phyloP scores from a whole-genome alignment of 2,113 vertebrate species.

The Hirundichthys speculiger region DNA sequence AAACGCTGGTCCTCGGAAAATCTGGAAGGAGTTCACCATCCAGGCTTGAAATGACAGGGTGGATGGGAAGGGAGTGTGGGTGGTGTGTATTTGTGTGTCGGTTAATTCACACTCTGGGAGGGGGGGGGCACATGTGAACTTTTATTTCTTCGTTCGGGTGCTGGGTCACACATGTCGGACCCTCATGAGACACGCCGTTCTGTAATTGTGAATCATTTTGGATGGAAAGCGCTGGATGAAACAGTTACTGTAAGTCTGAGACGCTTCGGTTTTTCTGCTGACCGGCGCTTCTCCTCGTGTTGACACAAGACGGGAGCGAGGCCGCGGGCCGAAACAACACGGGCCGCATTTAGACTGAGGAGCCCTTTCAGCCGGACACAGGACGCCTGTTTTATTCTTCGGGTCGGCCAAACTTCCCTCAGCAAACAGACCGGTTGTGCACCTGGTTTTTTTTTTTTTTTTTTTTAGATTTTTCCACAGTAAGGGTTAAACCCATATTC shows the following conservation, averaged over 20 bases:
- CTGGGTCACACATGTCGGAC: constrained; percentile 41
- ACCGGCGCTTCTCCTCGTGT: constrained; percentile 29
- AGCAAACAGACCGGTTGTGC: constrained; percentile 4
- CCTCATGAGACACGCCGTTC: constrained; percentile 11
- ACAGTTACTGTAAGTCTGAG: too few relatives aligned
- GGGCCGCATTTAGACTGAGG: constrained; percentile 24
- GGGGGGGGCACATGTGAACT: constrained; percentile 15
- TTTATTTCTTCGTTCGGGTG: constrained; percentile 27
- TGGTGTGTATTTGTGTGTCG: constrained; percentile 8
- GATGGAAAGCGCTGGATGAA: too few relatives aligned
- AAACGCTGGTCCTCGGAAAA: constrained; percentile 35
- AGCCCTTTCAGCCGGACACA: constrained; percentile 19
- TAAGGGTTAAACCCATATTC: too few relatives aligned
- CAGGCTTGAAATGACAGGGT: constrained; percentile 58
- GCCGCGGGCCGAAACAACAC: too few relatives aligned
- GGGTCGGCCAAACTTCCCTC: not conserved
- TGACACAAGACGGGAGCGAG: constrained; percentile 19
- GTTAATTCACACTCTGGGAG: constrained; percentile 12
- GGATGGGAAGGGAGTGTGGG: constrained; percentile 28
- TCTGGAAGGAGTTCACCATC: constrained; percentile 33
- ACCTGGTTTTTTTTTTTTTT: not conserved
- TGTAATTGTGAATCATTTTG: too few relatives aligned
- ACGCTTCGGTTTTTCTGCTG: constrained; percentile 24
- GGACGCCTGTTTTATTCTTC: constrained; percentile 3
- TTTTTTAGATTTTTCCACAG: not conserved